A percentile compares a stretch with the other conserved stretches of the same genome.
Conservation (phyloP, 2,113 vertebrate species). For the Mungos mungo region DNA sequence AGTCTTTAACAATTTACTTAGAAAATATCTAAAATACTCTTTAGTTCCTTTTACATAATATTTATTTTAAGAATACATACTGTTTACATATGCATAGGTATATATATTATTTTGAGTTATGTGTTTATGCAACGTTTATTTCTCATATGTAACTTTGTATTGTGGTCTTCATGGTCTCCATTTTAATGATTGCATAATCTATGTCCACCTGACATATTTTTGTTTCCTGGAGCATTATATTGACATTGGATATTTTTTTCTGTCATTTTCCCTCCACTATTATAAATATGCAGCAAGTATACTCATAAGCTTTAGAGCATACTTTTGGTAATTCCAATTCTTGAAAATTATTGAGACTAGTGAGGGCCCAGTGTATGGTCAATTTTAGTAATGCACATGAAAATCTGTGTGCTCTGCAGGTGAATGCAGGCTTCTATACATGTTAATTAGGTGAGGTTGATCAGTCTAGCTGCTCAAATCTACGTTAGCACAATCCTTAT, state of each 20-base stretch:
- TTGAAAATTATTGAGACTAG: background rate
- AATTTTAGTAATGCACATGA: background rate
- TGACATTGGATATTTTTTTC: background rate
- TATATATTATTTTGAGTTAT: background rate
- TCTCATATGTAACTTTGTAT: background rate
- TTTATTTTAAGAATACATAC: background rate
- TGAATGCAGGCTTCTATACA: background rate
- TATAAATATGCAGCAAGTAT: background rate
- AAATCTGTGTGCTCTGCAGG: background rate
- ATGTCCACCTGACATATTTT: background rate
- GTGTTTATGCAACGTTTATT: constrained; percentile 5
- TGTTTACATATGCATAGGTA: background rate
- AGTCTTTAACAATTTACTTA: background rate
- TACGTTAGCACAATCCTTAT: background rate
- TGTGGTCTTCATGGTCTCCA: background rate
- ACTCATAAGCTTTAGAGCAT: background rate
- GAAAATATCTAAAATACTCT: background rate
- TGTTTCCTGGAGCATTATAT: background rate
- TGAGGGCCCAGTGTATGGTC: background rate
- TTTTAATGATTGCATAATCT: background rate
- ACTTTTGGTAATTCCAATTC: background rate
- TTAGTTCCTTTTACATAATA: background rate
- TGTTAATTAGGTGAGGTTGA: background rate
- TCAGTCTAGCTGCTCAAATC: background rate
- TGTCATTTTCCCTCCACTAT: background rate